Base-by-base conservation (phyloP, 2,888 invertebrate genomes). In the Hypercompe scribonia region DNA sequence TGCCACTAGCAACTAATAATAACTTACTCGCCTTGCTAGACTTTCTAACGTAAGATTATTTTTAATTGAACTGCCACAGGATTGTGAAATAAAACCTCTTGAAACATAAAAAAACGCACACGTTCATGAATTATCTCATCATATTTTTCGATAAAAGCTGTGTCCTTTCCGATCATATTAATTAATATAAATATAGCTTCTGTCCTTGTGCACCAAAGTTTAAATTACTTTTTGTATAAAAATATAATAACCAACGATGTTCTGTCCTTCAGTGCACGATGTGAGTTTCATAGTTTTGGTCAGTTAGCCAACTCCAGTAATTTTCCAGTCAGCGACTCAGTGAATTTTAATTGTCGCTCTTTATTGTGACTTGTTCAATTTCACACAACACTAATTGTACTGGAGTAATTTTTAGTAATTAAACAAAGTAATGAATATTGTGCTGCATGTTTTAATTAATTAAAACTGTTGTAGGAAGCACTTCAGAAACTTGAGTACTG, bases 371-470 rank as follows among this genome's bases (percentile, higher is more conserved):
- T 18, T 68, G 72, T 61, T 54, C 34, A 74, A 76, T 79, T 78
- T 71, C 50, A 65, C 33, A 58, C n/a, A 33, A 24, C 64, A 61
- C 46, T 70, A 78, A 83, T 77, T 79, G 76, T 70, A 70, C 64
- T 31, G 63, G 28, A 67, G 66, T 69, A 77, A 75, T 79, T 79
- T 76, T 72, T 71, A 72, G 75, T 78, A 78, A 82, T 78, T 78
- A 78, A 75, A 75, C 75, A 73, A 76, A 76, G 71, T 76, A 72
- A 70, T 63, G 33, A 61, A 39, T 68, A 33, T 74, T 68, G 28
- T 70, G 74, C 73, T 73, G 76, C 61, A 72, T 69, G 73, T 81
- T 81, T 79, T 75, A 82, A 83, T 82, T 83, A 77, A 81, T 81
- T 80, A 77, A 84, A 79, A 72, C 63, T 28, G 65, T 66, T 36